Evolutionary conservation across 2,888 invertebrate genomes (phyloP).

Genomic region (Amphipyra tragopoginis): DNA sequence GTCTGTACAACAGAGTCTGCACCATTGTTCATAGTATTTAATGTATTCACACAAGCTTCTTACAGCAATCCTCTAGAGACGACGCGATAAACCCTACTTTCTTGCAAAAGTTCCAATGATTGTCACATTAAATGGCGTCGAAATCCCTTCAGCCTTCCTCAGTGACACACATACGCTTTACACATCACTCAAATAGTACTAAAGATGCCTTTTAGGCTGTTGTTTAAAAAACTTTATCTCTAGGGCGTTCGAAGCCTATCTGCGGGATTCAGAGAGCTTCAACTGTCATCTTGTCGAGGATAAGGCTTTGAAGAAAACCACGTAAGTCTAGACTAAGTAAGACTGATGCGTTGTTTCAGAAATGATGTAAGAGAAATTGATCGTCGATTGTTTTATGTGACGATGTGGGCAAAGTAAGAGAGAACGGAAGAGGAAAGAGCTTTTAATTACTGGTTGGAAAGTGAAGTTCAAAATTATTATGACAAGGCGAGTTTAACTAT

Average conservation of each 20-base stretch:
- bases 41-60: no score
- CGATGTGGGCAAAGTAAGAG: background rate
- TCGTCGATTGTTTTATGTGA: background rate
- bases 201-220: conserved; percentile 15
- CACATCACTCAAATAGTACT: conserved; percentile 34
- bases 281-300: conserved; percentile 35
- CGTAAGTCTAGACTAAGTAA: conserved; percentile 29
- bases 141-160: conserved; percentile 39
- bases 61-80: background rate
- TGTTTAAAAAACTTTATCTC: conserved; percentile 31
- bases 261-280: conserved; percentile 18
- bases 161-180: conserved; percentile 37
- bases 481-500: no score
- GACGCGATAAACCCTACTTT: conserved; percentile 3
- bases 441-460: background rate
- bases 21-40: no score
- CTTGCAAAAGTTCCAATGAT: conserved; percentile 24
- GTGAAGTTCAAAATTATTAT: no score
- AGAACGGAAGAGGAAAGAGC: background rate
- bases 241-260: conserved; percentile 16
- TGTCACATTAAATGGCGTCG: conserved; percentile 16
- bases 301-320: conserved; percentile 12
- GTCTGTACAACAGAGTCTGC: no score
- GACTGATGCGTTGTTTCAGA: conserved; percentile 31
- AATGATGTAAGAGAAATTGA: conserved; percentile 4